A percentile compares a stretch with the other conserved stretches of the same genome.
Conservation (phyloP, 2,888 invertebrate genomes). For the Exephanes ischioxanthus region DNA sequence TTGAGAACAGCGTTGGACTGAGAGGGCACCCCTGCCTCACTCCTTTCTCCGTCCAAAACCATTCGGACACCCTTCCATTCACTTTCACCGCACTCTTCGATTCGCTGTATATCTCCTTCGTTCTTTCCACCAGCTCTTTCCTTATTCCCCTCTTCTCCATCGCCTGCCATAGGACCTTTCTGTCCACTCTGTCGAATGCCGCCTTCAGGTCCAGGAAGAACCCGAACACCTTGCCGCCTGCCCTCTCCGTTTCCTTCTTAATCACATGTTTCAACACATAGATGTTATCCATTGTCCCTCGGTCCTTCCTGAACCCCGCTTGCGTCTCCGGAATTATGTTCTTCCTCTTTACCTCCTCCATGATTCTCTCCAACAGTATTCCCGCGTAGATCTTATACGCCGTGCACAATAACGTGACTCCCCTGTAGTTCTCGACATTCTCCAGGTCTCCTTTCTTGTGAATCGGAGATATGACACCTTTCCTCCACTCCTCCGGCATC, state of each 20-base stretch:
- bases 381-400: slow-evolving; percentile 54
- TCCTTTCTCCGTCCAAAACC: too few species aligned
- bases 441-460: slow-evolving; percentile 43
- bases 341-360: slow-evolving; percentile 32
- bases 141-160: too few species aligned
- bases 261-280: slow-evolving; percentile 25
- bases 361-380: slow-evolving; percentile 33
- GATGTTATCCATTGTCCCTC: slow-evolving; percentile 26
- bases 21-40: too few species aligned
- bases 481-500: slow-evolving; percentile 31
- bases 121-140: too few species aligned
- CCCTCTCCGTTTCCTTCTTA: background rate
- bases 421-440: slow-evolving; percentile 50
- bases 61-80: too few species aligned
- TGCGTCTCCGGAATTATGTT: slow-evolving; percentile 25
- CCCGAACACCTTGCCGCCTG: background rate
- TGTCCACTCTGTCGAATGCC: slow-evolving; percentile 44
- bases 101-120: too few species aligned
- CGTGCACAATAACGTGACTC: slow-evolving; percentile 35
- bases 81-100: too few species aligned
- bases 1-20: too few species aligned
- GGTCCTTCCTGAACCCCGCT: background rate
- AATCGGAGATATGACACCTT: slow-evolving; percentile 24
- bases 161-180: slow-evolving; percentile 12
- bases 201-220: slow-evolving; percentile 37